These are phyloP conservation scores for Spermophilus dauricus DNA, from an alignment of 2,113 vertebrate genomes.

Conservation along the genomic window DNA sequence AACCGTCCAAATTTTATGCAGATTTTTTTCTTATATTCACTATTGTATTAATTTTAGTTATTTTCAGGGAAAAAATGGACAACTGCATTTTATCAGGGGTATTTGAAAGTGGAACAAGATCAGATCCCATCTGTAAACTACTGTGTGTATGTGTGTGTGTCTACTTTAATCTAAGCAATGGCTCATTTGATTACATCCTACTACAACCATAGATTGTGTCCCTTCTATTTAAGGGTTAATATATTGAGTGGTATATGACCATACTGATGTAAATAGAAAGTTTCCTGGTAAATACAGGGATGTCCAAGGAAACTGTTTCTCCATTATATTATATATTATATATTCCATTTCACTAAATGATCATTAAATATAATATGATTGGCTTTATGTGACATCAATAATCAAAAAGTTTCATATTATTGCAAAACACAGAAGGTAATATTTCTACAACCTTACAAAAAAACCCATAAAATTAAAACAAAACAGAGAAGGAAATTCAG, in stretches of 20 bases:
- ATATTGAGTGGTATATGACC: not conserved
- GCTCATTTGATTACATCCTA: not conserved
- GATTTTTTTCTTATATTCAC: not conserved
- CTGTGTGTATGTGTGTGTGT: not conserved
- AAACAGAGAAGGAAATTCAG: not conserved
- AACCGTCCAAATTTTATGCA: not conserved
- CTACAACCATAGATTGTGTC: not conserved
- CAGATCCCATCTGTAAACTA: not conserved
- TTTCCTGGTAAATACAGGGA: not conserved
- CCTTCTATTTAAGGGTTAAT: not conserved
- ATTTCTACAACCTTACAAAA: not conserved
- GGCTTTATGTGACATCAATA: not conserved
- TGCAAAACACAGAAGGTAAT: not conserved
- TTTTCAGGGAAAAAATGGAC: not conserved
- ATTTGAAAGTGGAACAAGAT: not conserved
- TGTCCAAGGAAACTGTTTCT: not conserved
- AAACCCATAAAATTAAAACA: not conserved
- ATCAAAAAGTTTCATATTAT: not conserved
- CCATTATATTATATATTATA: too few relatives aligned
- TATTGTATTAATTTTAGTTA: not conserved
- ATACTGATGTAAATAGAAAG: not conserved
- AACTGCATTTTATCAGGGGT: not conserved
- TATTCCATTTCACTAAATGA: not conserved
- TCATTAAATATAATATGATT: constrained; percentile 29
- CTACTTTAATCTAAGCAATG: not conserved